Evolutionary conservation across 2,797 vertebrate genomes (phyloP).

Genomic region (Alauda arvensis): DNA sequence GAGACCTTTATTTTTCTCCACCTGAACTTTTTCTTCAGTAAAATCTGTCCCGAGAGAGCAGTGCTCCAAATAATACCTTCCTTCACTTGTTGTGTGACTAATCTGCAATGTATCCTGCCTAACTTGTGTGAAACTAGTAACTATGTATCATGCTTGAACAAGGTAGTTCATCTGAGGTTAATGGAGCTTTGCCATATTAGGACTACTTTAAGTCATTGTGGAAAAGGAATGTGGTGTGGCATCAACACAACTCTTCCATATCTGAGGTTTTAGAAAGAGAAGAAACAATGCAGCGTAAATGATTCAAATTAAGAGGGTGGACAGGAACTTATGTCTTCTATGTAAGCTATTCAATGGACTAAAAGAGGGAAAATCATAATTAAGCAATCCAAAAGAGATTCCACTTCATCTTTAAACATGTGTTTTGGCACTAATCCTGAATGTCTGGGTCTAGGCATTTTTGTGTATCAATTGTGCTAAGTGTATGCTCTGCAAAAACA

Average conservation of each 20-base stretch:
- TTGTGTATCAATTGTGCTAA: neutral
- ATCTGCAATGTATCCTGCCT: constrained; percentile 9
- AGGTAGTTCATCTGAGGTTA: constrained; percentile 38
- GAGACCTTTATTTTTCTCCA: neutral
- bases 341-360: neutral
- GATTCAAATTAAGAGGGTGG: neutral
- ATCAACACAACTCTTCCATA: neutral
- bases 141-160: constrained; percentile 40
- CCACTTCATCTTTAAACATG: neutral
- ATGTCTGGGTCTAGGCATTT: neutral
- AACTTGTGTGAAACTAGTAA: constrained; percentile 35
- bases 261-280: neutral
- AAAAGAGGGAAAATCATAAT: neutral
- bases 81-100: constrained; percentile 36
- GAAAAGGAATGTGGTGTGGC: constrained; percentile 3
- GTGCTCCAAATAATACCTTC: neutral
- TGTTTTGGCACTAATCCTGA: neutral
- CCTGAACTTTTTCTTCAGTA: neutral
- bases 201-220: neutral
- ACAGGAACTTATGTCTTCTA: neutral
- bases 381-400: neutral
- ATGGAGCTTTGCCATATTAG: constrained; percentile 9
- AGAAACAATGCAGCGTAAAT: neutral
- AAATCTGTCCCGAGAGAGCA: neutral
- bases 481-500: neutral